Evolutionary conservation across 2,797 vertebrate genomes (phyloP), one percentile per base, ranked within the genome.

Genomic region (Chrysocyon brachyurus): DNA sequence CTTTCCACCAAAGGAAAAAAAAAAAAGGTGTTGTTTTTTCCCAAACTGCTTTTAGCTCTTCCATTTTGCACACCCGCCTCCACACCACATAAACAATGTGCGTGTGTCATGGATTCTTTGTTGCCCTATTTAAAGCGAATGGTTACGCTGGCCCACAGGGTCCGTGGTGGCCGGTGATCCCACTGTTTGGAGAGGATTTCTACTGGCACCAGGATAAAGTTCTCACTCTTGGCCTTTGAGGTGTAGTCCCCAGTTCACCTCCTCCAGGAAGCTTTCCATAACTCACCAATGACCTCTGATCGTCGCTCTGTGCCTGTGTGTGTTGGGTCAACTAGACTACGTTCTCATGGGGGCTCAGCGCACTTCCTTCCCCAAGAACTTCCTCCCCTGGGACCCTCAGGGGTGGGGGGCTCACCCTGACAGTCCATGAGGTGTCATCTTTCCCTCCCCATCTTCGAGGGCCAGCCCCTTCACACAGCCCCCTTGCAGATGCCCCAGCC

Each of bases 11-110:
- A 75, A 73, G 26, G 87, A 64, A 72, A 72, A 11, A 36, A 33
- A 73, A 94, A 97, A 96, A 97, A 95, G 72, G 96, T 94, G 96
- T 93, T 97, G 82, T 96, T 97, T 98, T 97, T 97, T 91, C 94
- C 93, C 89, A 91, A 87, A 97, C 96, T 87, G 86, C 94, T 97
- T 97, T 97, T 95, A 97, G 96, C 95, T 97, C 81, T 95, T 88
- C 83, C 88, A 31, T 97, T 97, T 87, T 75, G 68, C 82, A 77
- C 2, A 33, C 46, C 96, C n/a, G 22, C 96, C 97, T 93, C 94
- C 90, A 85, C 81, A 93, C 49, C 4, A 0, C 93, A 88, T 59
- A 98, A 97, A 97, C 92, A 97, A 95, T 59, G 79, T 85, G 40
- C 40, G 40, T 84, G 94, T 91, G 88, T 91, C 78, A 22, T 7